A percentile compares a stretch with the other conserved stretches of the same genome.
These are phyloP conservation scores for Chaetodon trifasciatus DNA, from an alignment of 2,797 vertebrate genomes.

Conservation along the genomic window DNA sequence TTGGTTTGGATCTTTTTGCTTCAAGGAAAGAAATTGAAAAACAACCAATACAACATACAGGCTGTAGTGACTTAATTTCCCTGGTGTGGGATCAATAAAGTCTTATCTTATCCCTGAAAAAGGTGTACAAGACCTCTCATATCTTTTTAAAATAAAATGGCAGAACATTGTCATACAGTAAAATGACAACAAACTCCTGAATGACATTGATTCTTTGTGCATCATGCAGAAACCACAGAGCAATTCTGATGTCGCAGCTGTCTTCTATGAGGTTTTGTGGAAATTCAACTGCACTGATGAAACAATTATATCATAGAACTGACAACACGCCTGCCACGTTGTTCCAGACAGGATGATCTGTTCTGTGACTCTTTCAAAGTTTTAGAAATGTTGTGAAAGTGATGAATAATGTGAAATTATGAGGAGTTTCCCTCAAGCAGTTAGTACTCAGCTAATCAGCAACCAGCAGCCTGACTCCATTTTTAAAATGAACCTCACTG, in stretches of 20 bases:
- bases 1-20: background rate
- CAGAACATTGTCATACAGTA: background rate
- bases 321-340: background rate
- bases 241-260: background rate
- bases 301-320: background rate
- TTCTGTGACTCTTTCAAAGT: background rate
- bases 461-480: background rate
- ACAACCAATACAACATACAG: too few relatives aligned
- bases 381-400: background rate
- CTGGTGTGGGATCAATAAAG: too few relatives aligned
- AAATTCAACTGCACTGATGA: background rate
- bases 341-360: background rate
- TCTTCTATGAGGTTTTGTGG: background rate
- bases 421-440: background rate
- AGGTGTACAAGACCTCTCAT: background rate
- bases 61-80: too few relatives aligned
- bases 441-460: constrained; percentile 5
- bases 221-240: background rate
- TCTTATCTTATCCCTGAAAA: background rate
- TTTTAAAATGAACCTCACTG: background rate
- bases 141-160: background rate
- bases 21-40: background rate
- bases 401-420: background rate
- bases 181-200: background rate
- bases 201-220: accelerated